Base-by-base conservation (phyloP, 2,888 invertebrate species). In the Margaritifera margaritifera region DNA sequence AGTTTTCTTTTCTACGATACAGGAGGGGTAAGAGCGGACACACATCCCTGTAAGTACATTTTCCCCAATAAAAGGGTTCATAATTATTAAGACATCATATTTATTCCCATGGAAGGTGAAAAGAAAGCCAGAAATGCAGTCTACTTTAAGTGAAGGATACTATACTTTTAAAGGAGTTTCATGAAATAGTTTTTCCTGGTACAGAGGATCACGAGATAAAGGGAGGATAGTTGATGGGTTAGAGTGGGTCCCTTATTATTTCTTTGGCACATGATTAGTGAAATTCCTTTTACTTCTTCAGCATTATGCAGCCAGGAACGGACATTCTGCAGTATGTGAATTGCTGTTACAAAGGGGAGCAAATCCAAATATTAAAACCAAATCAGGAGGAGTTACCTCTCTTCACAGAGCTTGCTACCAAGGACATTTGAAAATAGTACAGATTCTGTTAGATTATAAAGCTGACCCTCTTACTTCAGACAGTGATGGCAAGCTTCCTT, bases 281-380 rank as follows among this genome's bases (percentile, higher is more conserved):
- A 2, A 42, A 42, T 42, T 42, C 11, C 42, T 42, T 11, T 42
- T 42, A 42, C 3, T 11, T 42, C 15, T 80, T 25, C 79, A 90
- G 90, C 97, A 97, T 90, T 97, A 97, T 91, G 96, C 96, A 6
- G 94, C 95, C 61, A 92, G 97, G 60, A 94, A 93, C 91, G 96
- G 96, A 18, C 93, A 95, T 86, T 85, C 92, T 20, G 91, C 92
- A 62, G 92, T 95, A 67, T 96, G 96, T 87, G 91, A 92, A 81
- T 86, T 93, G 64, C 91, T 97, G 63, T 84, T 97, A 59, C 88
- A 92, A 69, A 91, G 93, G 81, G 94, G 94, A 42, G 96, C 95
- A 18, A 89, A 93, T 83, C 92, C 95, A 42, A 92, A 97, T 91
- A 93, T 93, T 53, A 90, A 91, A 68, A 97, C 97, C 15, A 93